Base-by-base conservation (phyloP, 1,140 invertebrate species). In the Carposina sasakii region DNA sequence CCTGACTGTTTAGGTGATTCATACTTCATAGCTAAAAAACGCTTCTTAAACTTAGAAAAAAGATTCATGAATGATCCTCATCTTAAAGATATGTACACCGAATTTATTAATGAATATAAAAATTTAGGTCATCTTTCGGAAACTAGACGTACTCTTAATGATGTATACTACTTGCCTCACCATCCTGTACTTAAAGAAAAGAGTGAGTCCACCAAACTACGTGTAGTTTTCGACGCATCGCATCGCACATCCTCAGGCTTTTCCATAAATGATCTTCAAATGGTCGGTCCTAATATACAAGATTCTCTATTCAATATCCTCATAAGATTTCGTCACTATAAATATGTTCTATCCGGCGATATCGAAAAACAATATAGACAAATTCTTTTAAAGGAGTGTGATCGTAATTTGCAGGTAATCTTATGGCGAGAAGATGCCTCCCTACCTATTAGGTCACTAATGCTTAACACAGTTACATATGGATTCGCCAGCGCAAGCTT, bases 71-170 rank as follows among this genome's bases (percentile, higher is more conserved):
- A 19, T 15, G 15, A 50, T n/a, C 37, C 39, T 20, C 8, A 30
- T 23, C 23, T 50, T n/a, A 50, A 42, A 20, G 3, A 13, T 4
- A 10, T 20, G 21, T 51, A 51, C 22, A n/a, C 13, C 4, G 20
- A 43, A 1, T 51, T 51, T 21, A 42, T 51, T 9, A n/a, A 36
- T 2, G 48, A 51, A 43, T 51, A 51, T 20, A 40, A 16, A 9
- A 10, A 34, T 9, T 15, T 51, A 15, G 48, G 48, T 6, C 48
- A 51, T 36, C 17, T 51, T 5, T 43, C 39, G 6, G n/a, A n/a
- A n/a, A n/a, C n/a, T n/a, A n/a, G n/a, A n/a, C n/a, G n/a, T n/a
- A n/a, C n/a, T n/a, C n/a, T n/a, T n/a, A n/a, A n/a, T n/a, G n/a
- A n/a, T n/a, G n/a, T n/a, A n/a, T n/a, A n/a, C n/a, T n/a, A n/a